Evolutionary conservation across 2,888 invertebrate genomes (phyloP), one percentile per base, ranked within the genome.

Genomic region (Rhamnusium bicolor): DNA sequence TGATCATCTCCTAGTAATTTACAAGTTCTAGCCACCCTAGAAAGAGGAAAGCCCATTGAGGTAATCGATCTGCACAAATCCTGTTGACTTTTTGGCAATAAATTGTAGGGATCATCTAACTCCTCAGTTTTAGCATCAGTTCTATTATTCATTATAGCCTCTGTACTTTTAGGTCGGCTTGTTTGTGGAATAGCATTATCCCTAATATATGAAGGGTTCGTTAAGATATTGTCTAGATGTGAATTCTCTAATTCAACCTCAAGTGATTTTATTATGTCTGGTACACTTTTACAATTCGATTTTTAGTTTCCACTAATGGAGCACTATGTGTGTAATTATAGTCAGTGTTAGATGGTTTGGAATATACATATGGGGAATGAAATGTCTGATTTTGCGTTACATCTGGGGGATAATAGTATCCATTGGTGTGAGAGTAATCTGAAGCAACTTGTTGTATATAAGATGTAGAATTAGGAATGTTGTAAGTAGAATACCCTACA

Each of bases 31-130:
- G 94, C 93, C 16, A 95, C 96, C 86, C 95, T 91, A 71, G 94
- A 91, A 65, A 94, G 86, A 0, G 95, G 94, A 85, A 98, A 98
- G 0, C 98, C 98, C 97, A 98, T 98, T 74, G 92, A 92, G 83
- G 93, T 93, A 72, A 97, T 92, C 78, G 92, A 93, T 83, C 91
- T 91, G 66, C 94, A 95, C 84, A 95, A 89, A 47, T 89, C 90
- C 86, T 94, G 93, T 69, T 91, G 89, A 65, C 91, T 89, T 10
- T 88, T 85, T 27, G 91, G 88, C 79, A 92, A 86, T 72, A 85
- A 85, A 69, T 81, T 77, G 72, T 86, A 89, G 7, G 88, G 88
- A 82, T 89, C 87, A 40, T 87, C 87, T 58, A 87, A 73, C 46
- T 80, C 81, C 1, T 81, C 82, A 4, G 60, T 71, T 74, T 80